Evolutionary conservation across 1,140 invertebrate genomes (phyloP).

Genomic region (Adelges cooleyi): DNA sequence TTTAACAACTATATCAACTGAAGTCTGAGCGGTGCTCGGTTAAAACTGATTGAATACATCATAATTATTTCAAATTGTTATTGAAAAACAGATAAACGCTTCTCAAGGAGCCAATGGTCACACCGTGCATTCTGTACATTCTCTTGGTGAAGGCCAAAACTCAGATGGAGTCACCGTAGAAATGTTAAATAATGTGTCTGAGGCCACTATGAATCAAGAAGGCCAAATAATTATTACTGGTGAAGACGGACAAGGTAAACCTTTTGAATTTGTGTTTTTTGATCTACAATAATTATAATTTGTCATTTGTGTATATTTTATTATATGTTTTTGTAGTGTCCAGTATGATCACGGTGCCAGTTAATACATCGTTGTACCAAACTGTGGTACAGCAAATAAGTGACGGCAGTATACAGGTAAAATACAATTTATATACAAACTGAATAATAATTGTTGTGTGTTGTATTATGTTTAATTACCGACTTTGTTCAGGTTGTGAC

Average conservation of each 20-base stretch:
- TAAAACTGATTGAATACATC: too few species aligned
- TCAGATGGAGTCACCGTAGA: conserved; percentile 53
- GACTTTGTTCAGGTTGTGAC: conserved; percentile 47
- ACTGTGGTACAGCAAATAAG: conserved; percentile 77
- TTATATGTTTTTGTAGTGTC: conserved; percentile 52
- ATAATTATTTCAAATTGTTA: background rate
- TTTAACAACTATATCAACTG: too few species aligned
- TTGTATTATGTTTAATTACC: background rate
- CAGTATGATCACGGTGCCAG: conserved; percentile 89
- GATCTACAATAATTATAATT: background rate
- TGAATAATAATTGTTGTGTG: background rate
- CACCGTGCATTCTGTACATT: conserved; percentile 53
- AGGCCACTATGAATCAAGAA: conserved; percentile 76
- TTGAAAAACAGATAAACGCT: conserved; percentile 63
- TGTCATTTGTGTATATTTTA: background rate
- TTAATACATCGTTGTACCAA: conserved; percentile 91
- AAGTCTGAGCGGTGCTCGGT: too few species aligned
- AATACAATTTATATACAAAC: background rate
- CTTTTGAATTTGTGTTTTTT: background rate
- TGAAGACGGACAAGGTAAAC: conserved; percentile 79
- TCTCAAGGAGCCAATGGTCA: conserved; percentile 54
- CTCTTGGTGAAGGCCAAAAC: conserved; percentile 55
- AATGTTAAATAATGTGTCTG: conserved; percentile 75
- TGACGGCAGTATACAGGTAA: conserved; percentile 62
- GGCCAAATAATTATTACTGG: conserved; percentile 90